These are phyloP conservation scores for Cheiracanthium punctorium DNA, from an alignment of 2,888 invertebrate genomes.

Conservation along the genomic window DNA sequence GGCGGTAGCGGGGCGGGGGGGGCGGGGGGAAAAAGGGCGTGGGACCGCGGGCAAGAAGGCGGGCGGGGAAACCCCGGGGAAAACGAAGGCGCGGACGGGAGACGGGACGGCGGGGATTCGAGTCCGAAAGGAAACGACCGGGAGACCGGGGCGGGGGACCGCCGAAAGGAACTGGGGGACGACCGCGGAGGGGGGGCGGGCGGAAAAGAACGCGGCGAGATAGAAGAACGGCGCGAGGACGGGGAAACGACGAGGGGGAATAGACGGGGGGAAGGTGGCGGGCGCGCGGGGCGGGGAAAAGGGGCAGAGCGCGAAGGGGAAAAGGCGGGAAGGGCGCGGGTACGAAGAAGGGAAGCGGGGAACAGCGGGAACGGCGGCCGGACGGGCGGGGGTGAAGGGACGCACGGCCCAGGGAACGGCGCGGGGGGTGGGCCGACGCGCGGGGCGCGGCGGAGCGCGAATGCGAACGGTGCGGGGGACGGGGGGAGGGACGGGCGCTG, in stretches of 20 bases:
- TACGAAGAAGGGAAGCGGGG: not conserved
- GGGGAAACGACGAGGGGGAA: not conserved
- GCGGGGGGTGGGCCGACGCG: not conserved
- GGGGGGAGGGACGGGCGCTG: not conserved
- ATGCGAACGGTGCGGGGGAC: not conserved
- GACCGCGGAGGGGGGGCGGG: not conserved
- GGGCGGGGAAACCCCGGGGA: not conserved
- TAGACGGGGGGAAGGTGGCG: not conserved
- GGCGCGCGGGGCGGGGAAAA: not conserved
- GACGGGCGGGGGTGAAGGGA: not conserved
- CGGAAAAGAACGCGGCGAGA: not conserved
- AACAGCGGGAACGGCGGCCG: not conserved
- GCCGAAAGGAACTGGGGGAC: not conserved
- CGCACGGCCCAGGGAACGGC: not conserved
- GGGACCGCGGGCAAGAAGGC: not conserved
- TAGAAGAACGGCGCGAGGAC: not conserved
- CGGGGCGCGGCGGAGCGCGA: not conserved
- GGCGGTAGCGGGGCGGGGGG: not conserved
- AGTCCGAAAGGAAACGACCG: not conserved
- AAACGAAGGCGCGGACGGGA: not conserved
- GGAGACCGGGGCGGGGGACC: not conserved
- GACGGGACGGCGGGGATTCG: not conserved
- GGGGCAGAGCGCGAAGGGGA: not conserved
- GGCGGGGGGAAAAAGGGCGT: not conserved
- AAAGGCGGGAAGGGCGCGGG: not conserved